These are phyloP conservation scores for Xestia rhomboidea DNA, from an alignment of 2,888 invertebrate genomes.

Conservation along the genomic window DNA sequence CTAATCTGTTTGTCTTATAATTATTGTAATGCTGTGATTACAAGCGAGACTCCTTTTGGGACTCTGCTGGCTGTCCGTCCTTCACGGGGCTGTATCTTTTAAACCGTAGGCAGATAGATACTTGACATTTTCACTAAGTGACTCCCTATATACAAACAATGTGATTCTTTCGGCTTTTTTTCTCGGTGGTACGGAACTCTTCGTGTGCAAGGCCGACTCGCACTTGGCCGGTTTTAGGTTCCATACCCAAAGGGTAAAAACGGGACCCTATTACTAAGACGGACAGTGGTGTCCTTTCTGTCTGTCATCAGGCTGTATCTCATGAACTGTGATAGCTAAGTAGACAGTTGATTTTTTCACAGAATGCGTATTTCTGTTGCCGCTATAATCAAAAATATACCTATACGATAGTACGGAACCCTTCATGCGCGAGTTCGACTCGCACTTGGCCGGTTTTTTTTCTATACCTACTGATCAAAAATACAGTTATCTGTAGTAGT, in stretches of 20 bases:
- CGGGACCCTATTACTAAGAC: no score
- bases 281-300: no score
- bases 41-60: neutral
- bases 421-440: neutral
- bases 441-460: neutral
- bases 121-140: neutral
- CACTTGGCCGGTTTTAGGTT: neutral
- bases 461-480: neutral
- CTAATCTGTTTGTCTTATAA: conserved; percentile 13
- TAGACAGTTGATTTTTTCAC: no score
- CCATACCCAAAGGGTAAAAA: no score
- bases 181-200: neutral
- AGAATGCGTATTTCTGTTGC: no score
- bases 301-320: no score
- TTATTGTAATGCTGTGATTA: conserved; percentile 12
- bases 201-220: neutral
- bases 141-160: neutral
- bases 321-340: no score
- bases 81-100: neutral
- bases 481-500: neutral
- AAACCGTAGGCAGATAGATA: neutral
- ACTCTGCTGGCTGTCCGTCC: neutral
- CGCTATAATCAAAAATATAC: no score
- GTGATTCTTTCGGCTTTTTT: neutral
- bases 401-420: neutral